These are phyloP conservation scores for Uropetala carovei DNA, from an alignment of 2,888 invertebrate species.

Conservation along the genomic window DNA sequence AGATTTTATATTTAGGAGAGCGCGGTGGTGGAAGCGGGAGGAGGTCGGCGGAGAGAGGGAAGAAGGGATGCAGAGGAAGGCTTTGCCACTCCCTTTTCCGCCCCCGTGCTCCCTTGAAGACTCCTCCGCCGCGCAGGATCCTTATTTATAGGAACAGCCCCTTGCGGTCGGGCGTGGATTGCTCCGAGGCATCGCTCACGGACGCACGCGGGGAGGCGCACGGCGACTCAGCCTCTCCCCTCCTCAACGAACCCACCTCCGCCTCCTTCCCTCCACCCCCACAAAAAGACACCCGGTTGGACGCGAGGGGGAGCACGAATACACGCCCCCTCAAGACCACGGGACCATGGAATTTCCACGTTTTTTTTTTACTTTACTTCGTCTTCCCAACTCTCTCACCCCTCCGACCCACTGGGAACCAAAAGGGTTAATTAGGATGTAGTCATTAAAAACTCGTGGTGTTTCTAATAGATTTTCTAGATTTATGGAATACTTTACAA, in stretches of 20 bases:
- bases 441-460: constrained; percentile 10
- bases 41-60: neutral
- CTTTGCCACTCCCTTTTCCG: constrained; percentile 37
- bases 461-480: constrained; percentile 60
- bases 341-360: constrained; percentile 28
- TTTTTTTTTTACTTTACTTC: constrained; percentile 36
- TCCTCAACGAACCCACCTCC: constrained; percentile 71
- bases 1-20: constrained; percentile 58
- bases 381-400: constrained; percentile 64
- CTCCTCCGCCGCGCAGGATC: constrained; percentile 20
- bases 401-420: neutral
- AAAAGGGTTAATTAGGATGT: constrained; percentile 41
- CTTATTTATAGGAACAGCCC: constrained; percentile 54
- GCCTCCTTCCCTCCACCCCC: constrained; percentile 68
- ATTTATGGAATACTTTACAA: constrained; percentile 62
- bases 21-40: constrained; percentile 3
- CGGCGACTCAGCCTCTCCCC: constrained; percentile 71
- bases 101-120: constrained; percentile 42
- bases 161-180: constrained; percentile 41
- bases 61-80: constrained; percentile 28
- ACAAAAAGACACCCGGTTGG: constrained; percentile 59
- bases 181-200: constrained; percentile 68
- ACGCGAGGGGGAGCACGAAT: neutral
- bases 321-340: constrained; percentile 69
- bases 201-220: constrained; percentile 71